phyloP scores from a whole-genome alignment of 1,140 invertebrate genomes.

The Drosophila fuyamai region DNA sequence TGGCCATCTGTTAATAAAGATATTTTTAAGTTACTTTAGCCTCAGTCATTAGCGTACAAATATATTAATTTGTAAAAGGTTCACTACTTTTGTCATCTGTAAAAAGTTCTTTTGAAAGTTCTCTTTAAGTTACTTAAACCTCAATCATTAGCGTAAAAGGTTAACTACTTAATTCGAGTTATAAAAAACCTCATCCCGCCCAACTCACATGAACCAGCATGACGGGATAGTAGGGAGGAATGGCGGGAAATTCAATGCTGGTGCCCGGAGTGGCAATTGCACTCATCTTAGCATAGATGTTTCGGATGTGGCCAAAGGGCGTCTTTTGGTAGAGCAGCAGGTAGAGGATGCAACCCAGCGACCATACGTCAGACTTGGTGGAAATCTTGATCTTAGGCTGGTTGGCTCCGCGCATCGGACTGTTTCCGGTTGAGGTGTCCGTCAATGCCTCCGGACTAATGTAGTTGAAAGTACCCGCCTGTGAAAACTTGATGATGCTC shows the following conservation, averaged over 20 bases:
- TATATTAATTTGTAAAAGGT: too few relatives aligned
- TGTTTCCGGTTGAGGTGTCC: constrained; percentile 85
- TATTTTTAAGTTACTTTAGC: too few relatives aligned
- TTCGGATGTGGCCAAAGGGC: constrained; percentile 94
- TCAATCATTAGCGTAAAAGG: too few relatives aligned
- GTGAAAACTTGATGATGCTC: constrained; percentile 93
- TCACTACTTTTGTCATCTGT: too few relatives aligned
- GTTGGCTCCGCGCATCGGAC: constrained; percentile 73
- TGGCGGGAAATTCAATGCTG: constrained; percentile 90
- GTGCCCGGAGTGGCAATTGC: constrained; percentile 93
- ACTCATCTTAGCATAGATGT: constrained; percentile 90
- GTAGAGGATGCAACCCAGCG: constrained; percentile 98
- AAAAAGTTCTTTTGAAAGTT: too few relatives aligned
- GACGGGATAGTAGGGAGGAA: constrained; percentile 73
- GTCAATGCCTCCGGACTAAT: constrained; percentile 97
- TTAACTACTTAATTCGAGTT: too few relatives aligned
- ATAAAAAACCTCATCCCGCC: background rate
- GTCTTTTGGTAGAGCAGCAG: constrained; percentile 95
- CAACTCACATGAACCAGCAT: constrained; percentile 74
- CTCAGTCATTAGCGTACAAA: too few relatives aligned
- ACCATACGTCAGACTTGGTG: constrained; percentile 98
- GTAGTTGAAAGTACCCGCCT: constrained; percentile 96
- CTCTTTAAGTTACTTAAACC: too few relatives aligned
- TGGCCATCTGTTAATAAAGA: constrained; percentile 85
- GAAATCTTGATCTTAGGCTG: constrained; percentile 88